Evolutionary conservation across 2,797 vertebrate genomes (phyloP).

Genomic region (Mus caroli): DNA sequence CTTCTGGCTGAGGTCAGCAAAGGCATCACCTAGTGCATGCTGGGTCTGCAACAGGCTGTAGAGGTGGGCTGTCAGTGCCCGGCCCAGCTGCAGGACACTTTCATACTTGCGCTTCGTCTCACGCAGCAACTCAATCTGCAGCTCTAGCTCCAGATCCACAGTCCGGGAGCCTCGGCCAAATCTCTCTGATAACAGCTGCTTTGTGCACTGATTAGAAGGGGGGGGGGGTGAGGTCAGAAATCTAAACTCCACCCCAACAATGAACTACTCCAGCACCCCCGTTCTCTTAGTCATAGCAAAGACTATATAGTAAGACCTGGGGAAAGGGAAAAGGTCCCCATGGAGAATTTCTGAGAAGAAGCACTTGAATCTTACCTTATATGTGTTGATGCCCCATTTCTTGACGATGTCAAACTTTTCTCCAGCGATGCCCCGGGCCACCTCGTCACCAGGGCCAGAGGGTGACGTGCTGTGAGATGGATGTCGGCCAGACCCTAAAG

Average conservation of each 20-base stretch:
- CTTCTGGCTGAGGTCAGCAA: constrained; percentile 98
- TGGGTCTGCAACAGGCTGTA: constrained; percentile 97
- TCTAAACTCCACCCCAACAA: constrained; percentile 20
- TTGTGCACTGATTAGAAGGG: constrained; percentile 92
- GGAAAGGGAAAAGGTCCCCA: constrained; percentile 11
- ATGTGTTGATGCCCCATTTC: constrained; percentile 99
- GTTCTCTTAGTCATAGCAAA: constrained; percentile 35
- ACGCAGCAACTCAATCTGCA: constrained; percentile 96
- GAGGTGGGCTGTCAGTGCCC: constrained; percentile 94
- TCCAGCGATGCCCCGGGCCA: constrained; percentile 95
- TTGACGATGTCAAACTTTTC: constrained; percentile 98
- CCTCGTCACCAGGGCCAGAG: constrained; percentile 90
- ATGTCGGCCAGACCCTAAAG: constrained; percentile 93
- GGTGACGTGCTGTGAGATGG: constrained; percentile 88
- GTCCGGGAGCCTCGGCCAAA: constrained; percentile 97
- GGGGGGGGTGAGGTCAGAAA: constrained; percentile 63
- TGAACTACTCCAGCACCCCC: constrained; percentile 54
- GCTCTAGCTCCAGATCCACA: constrained; percentile 97
- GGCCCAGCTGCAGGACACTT: constrained; percentile 93
- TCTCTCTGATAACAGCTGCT: constrained; percentile 97
- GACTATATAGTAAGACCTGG: constrained; percentile 21
- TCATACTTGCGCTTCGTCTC: constrained; percentile 98
- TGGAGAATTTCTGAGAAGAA: background rate
- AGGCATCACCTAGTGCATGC: constrained; percentile 96
- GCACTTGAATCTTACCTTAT: constrained; percentile 92